Evolutionary conservation across 2,113 vertebrate genomes (phyloP).

Genomic region (Pterocles gutturalis): DNA sequence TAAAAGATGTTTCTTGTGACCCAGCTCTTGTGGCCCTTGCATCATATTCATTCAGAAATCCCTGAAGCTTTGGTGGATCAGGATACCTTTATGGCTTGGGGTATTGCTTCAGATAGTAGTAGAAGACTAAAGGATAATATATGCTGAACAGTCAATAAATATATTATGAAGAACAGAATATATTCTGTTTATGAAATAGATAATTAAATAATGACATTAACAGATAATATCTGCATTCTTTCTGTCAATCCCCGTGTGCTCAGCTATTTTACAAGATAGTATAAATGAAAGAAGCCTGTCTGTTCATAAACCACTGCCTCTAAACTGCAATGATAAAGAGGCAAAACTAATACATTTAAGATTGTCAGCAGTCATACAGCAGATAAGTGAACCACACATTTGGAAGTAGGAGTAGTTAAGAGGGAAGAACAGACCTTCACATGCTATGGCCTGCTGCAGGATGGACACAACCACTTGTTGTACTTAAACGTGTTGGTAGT

Average conservation of each 20-base stretch:
- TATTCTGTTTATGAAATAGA: neutral
- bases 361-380: neutral
- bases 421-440: neutral
- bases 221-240: neutral
- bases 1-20: neutral
- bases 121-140: neutral
- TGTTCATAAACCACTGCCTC: neutral
- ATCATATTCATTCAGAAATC: neutral
- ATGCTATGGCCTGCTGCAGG: accelerated
- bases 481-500: accelerated
- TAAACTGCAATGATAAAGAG: neutral
- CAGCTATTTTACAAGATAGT: neutral
- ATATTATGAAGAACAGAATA: neutral
- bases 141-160: neutral
- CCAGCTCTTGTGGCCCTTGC: neutral
- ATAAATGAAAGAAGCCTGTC: neutral
- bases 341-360: neutral
- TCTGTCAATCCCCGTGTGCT: neutral
- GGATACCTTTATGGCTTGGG: neutral
- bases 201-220: neutral
- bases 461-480: neutral
- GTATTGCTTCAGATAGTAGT: neutral
- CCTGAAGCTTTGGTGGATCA: neutral
- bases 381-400: neutral
- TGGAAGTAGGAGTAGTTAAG: neutral